Evolutionary conservation across 2,797 vertebrate species (phyloP).

Genomic region (Microctenopoma stevenorrisi): DNA sequence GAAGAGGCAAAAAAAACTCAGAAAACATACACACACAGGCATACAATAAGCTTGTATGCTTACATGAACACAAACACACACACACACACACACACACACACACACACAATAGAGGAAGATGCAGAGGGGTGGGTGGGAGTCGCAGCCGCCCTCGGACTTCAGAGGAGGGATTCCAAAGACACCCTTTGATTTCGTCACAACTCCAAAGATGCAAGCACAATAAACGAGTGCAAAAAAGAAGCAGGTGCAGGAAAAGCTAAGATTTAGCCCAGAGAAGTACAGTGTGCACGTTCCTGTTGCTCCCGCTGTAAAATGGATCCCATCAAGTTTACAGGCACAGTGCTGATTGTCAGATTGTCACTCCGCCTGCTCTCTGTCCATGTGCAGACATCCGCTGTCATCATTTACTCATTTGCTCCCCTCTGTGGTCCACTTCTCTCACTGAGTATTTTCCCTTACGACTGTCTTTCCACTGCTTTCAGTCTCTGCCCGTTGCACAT

Average conservation of each 20-base stretch:
- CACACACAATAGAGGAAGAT: constrained; percentile 28
- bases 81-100: constrained; percentile 6
- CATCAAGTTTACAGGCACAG: constrained; percentile 48
- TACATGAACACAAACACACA: constrained; percentile 30
- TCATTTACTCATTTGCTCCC: constrained; percentile 22
- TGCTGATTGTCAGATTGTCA: constrained; percentile 43
- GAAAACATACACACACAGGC: constrained; percentile 18
- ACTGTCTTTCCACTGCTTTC: constrained; percentile 42
- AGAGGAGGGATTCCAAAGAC: constrained; percentile 69
- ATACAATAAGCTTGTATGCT: constrained; percentile 43
- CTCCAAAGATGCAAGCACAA: constrained; percentile 30
- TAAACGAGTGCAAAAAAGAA: background rate
- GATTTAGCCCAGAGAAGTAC: background rate
- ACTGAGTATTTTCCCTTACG: constrained; percentile 30
- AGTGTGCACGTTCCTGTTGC: constrained; percentile 65
- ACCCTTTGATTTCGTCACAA: constrained; percentile 65
- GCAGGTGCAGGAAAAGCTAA: background rate
- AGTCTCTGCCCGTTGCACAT: constrained; percentile 45
- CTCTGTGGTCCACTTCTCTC: constrained; percentile 58
- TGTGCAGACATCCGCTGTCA: constrained; percentile 46
- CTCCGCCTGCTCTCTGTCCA: constrained; percentile 45
- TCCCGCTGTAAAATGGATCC: constrained; percentile 64
- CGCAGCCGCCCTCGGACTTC: constrained; percentile 61
- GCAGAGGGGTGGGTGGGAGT: constrained; percentile 16
- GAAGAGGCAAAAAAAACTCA: constrained; percentile 49